A percentile compares a stretch with the other conserved stretches of the same genome.
Evolutionary conservation across 92 coral and sea anemone genomes (phyloP).

Genomic region (Phenganax stokvisi): DNA sequence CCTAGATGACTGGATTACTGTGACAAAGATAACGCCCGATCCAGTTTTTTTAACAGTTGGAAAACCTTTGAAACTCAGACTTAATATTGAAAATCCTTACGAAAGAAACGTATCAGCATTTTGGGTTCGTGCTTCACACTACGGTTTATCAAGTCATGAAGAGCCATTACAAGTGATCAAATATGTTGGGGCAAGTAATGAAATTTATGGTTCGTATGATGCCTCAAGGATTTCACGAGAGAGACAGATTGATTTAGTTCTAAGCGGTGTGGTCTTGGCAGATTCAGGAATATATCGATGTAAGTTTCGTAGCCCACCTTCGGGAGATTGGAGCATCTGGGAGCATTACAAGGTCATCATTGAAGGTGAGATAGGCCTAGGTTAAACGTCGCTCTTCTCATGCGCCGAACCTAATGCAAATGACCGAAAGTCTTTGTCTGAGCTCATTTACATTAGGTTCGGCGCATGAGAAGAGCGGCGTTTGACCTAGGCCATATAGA

Average conservation of each 20-base stretch:
- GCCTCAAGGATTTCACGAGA: not conserved
- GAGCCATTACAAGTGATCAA: not conserved
- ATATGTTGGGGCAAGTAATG: not conserved
- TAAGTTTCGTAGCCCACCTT: slow-evolving; percentile 4
- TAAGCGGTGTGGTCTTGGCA: not conserved
- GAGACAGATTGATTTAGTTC: slow-evolving; percentile 14
- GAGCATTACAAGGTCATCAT: not conserved
- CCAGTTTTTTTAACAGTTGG: slow-evolving; percentile 15
- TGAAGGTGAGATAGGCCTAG: slow-evolving; percentile 23
- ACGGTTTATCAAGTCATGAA: not conserved
- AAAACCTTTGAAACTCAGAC: slow-evolving; percentile 10
- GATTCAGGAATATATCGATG: slow-evolving; percentile 15
- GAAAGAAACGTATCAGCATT: slow-evolving; percentile 6
- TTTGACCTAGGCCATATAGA: no score
- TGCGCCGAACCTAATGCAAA: no score
- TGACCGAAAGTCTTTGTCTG: no score
- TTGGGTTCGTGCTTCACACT: not conserved
- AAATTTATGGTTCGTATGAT: not conserved
- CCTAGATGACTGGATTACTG: slow-evolving; percentile 10
- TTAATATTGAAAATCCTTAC: slow-evolving; percentile 3
- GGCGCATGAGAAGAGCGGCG: no score
- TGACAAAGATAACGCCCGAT: slow-evolving; percentile 3
- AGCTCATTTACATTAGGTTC: no score
- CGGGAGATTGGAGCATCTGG: not conserved
- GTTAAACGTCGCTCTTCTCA: no score